Conservation (phyloP, 2,113 vertebrate genomes). For the Planiliza haematocheilus region DNA sequence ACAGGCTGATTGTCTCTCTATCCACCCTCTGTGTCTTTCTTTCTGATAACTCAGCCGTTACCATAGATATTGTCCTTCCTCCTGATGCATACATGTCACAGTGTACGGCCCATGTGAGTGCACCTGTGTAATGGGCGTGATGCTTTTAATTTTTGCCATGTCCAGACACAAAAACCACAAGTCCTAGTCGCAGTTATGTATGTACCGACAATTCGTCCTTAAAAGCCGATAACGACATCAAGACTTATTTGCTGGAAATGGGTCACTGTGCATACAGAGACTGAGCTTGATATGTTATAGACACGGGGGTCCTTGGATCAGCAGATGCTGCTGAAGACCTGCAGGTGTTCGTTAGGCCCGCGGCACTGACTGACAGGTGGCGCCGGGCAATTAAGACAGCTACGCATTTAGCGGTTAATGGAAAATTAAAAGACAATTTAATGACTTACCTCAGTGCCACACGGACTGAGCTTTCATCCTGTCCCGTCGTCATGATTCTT, state of each 20-base stretch:
- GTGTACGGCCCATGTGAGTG: background rate
- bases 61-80: slow-evolving; percentile 33
- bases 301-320: background rate
- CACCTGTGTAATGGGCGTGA: slow-evolving; percentile 24
- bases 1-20: slow-evolving; percentile 22
- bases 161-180: background rate
- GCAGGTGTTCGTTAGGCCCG: slow-evolving; percentile 48
- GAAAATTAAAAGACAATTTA: background rate
- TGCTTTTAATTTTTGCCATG: background rate
- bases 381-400: slow-evolving; percentile 28
- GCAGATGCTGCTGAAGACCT: slow-evolving; percentile 33
- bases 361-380: slow-evolving; percentile 68
- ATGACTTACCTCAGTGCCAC: slow-evolving; percentile 91
- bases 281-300: slow-evolving; percentile 9
- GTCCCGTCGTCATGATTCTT: slow-evolving; percentile 85
- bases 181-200: background rate
- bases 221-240: background rate
- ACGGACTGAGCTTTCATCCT: slow-evolving; percentile 93
- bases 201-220: background rate
- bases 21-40: background rate
- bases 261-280: slow-evolving; percentile 12
- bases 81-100: slow-evolving; percentile 2
- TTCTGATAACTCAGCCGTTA: background rate
- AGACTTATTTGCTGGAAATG: background rate
- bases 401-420: slow-evolving; percentile 17